Evolutionary conservation across 2,113 vertebrate genomes (phyloP), one percentile per base, ranked within the genome.

Genomic region (Asarcornis scutulata): DNA sequence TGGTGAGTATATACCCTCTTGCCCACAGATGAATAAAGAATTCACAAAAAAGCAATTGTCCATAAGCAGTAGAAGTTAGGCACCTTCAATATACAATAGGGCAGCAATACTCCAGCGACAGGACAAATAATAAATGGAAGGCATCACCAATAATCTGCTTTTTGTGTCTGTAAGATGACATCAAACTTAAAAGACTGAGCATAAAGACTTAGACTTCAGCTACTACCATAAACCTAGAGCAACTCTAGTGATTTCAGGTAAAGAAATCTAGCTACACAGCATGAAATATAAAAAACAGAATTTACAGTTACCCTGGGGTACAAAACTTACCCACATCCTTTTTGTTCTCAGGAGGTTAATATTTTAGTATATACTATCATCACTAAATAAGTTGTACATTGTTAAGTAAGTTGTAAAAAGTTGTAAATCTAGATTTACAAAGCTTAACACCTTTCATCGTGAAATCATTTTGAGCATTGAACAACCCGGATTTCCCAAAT

Each of bases 21-120:
- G 92, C 73, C 86, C 91, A 62, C 6, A 62, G 80, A 32, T 40
- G 64, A 95, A 95, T 80, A 91, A 48, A 95, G 86, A 95, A 86
- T 63, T 93, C 67, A 96, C 86, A 91, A 21, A 86, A 27, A 92
- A 95, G 90, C 94, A 84, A 50, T 32, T 59, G 86, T 64, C 63
- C 89, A 93, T 83, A 86, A 97, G 91, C 80, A 93, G 44, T 7
- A 93, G 83, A 86, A 84, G 74, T 91, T 7, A 94, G 78, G 90
- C 73, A 27, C 55, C 77, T 86, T 53, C 26, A 36, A 68, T 84
- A 68, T 66, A 73, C 63, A 87, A 80, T 23, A 96, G 88, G 91
- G 91, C 74, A 96, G 86, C 77, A 38, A 62, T 87, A 91, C 44
- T 89, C 68, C 80, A 95, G 91, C 20, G 75, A 93, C 86, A 96